A percentile compares a stretch with the other conserved stretches of the same genome.
phyloP scores from a whole-genome alignment of 2,113 vertebrate species.

The Ornithorhynchus anatinus region DNA sequence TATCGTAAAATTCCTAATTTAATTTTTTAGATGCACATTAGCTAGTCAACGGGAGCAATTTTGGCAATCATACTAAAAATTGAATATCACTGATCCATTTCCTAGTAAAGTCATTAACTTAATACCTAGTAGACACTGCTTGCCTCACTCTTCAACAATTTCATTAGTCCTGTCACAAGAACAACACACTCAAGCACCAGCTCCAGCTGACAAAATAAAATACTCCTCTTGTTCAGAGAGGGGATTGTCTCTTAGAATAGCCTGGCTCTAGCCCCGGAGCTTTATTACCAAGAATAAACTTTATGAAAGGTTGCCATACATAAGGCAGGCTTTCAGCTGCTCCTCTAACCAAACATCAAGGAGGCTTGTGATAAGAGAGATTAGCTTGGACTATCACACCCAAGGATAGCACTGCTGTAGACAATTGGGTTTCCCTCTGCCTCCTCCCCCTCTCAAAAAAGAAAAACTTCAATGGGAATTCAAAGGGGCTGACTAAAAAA shows the following conservation, averaged over 20 bases:
- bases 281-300: conserved; percentile 82
- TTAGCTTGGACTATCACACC: conserved; percentile 73
- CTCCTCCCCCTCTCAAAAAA: conserved; percentile 26
- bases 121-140: conserved; percentile 50
- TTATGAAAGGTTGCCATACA: conserved; percentile 77
- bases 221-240: conserved; percentile 64
- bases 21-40: conserved; percentile 16
- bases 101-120: conserved; percentile 49
- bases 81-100: conserved; percentile 28
- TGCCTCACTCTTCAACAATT: conserved; percentile 61
- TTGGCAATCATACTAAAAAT: conserved; percentile 40
- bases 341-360: conserved; percentile 77
- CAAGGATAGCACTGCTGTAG: conserved; percentile 35
- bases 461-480: no score
- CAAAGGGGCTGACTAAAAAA: no score
- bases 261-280: conserved; percentile 73
- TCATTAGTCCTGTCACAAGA: conserved; percentile 66
- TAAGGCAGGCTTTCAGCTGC: conserved; percentile 79
- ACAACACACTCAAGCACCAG: conserved; percentile 71
- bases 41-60: conserved; percentile 37
- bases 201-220: conserved; percentile 73
- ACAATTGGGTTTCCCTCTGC: conserved; percentile 48
- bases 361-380: conserved; percentile 75
- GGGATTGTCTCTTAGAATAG: conserved; percentile 76
- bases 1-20: not conserved